Conservation (phyloP, 2,113 vertebrate species). For the Melanotaenia duboulayi region DNA sequence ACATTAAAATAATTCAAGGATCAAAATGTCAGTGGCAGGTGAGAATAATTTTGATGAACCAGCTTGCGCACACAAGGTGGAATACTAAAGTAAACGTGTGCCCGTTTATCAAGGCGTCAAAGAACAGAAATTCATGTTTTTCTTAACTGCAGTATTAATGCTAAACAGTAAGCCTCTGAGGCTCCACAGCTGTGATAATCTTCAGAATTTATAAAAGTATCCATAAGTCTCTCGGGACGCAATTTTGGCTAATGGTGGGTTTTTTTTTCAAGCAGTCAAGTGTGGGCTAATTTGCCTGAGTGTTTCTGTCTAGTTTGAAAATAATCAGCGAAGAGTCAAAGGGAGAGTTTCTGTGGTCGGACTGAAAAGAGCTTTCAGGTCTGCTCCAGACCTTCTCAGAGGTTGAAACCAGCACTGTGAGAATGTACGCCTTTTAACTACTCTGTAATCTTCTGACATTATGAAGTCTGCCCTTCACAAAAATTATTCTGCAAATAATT, state of each 20-base stretch:
- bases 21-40: background rate
- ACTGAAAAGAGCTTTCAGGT: slow-evolving; percentile 17
- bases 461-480: background rate
- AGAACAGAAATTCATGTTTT: too few species aligned
- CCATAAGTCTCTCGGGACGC: background rate
- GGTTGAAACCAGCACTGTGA: background rate
- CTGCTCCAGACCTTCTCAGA: background rate
- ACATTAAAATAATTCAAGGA: background rate
- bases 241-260: background rate
- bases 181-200: slow-evolving; percentile 2
- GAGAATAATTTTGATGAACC: too few species aligned
- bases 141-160: too few species aligned
- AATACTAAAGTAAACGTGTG: too few species aligned
- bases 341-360: slow-evolving; percentile 30
- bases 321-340: slow-evolving; percentile 5
- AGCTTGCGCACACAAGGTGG: too few species aligned
- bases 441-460: background rate
- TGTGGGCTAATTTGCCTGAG: slow-evolving; percentile 28
- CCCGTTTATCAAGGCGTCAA: too few species aligned
- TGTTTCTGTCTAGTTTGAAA: slow-evolving; percentile 43
- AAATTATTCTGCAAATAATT: too few species aligned
- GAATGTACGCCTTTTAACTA: slow-evolving; percentile 1
- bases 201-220: slow-evolving; percentile 3
- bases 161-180: background rate
- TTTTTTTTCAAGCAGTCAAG: slow-evolving; percentile 26